A percentile compares a stretch with the other conserved stretches of the same genome.
phyloP scores from a whole-genome alignment of 2,888 invertebrate genomes.

The Litoditis marina region DNA sequence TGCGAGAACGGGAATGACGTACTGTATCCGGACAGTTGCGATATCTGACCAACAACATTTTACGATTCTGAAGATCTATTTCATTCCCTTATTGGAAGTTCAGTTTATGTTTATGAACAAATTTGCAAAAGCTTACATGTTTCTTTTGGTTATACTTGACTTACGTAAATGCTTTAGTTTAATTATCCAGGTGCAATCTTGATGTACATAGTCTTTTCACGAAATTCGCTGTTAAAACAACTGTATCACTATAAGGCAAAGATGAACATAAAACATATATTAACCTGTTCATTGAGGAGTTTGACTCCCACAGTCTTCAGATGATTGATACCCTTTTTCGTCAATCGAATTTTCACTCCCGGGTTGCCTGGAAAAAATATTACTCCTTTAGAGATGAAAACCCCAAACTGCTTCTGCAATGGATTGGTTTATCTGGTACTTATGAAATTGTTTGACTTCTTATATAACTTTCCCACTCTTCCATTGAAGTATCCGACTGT shows the following conservation, averaged over 20 bases:
- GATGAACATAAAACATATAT: too few species aligned
- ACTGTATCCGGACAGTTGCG: constrained; percentile 19
- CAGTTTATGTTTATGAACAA: too few species aligned
- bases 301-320: constrained; percentile 57
- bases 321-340: constrained; percentile 58
- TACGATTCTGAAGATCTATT: not conserved
- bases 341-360: constrained; percentile 56
- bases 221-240: not conserved
- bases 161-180: too few species aligned
- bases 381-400: too few species aligned
- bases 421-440: too few species aligned
- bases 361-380: constrained; percentile 51
- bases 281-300: constrained; percentile 57
- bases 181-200: too few species aligned
- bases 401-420: too few species aligned
- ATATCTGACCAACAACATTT: constrained; percentile 2
- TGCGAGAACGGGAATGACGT: constrained; percentile 50
- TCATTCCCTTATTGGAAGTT: too few species aligned
- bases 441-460: too few species aligned
- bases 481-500: too few species aligned
- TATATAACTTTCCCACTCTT: too few species aligned
- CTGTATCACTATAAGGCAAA: too few species aligned
- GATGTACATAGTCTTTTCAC: not conserved
- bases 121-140: not conserved
- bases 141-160: not conserved